Base-by-base conservation (phyloP, 2,888 invertebrate species). In the Drosophila vallismaia region DNA sequence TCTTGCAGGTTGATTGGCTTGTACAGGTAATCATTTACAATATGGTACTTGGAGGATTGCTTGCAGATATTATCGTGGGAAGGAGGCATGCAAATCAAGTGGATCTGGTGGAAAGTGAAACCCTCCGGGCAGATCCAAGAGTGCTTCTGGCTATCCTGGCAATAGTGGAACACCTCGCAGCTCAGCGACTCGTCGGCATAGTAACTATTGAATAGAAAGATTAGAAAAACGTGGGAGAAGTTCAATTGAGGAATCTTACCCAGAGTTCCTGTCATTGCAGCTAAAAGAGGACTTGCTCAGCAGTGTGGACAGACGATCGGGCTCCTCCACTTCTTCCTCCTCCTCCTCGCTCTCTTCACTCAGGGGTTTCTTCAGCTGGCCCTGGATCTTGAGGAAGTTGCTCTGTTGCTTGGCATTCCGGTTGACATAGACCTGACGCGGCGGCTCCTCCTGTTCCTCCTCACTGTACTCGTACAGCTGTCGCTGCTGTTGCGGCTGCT, bases 91-190 rank as follows among this genome's bases (percentile, higher is more conserved):
- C 97, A 98, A 90, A 97, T 97, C 72, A 98, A 92, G 90, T 98
- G 97, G 10, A 97, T 97, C 95, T 97, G 93, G 55, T 92, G 92
- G 83, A 92, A 92, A 9, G 89, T 91, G 54, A 97, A 97, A 58
- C 97, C 97, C 85, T 97, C 96, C 0, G 97, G 97, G 86, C 97
- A 98, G 85, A 97, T 95, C 97, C 97, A 98, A 2, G 97, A 97
- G 91, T 97, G 97, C 88, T 95, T 95, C 40, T 96, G 96, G 81
- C 95, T 96, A 80, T 97, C 97, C 89, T 97, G 97, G 89, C 97
- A 97, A 91, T 97, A 97, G 90, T 97, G 97, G 94, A 97, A 98
- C 40, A 97, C 97, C 92, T 97, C 97, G 89, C 97, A 98, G 85
- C 94, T 94, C 26, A 98, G 93, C 46, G 95, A 96, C 86, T 97